Conservation (phyloP, 2,113 vertebrate species). For the Ascaphus truei region DNA sequence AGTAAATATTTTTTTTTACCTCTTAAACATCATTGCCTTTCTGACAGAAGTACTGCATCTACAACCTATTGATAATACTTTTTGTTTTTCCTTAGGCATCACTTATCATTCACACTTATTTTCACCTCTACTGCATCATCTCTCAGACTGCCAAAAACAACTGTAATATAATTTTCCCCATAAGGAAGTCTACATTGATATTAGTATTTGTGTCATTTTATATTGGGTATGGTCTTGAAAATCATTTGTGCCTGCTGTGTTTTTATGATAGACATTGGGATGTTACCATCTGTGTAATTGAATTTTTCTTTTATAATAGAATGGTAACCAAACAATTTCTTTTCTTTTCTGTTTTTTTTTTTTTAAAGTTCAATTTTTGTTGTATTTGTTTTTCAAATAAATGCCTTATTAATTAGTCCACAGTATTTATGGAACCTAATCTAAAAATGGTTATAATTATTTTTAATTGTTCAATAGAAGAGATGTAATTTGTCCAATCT, state of each 20-base stretch:
- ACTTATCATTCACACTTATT: not conserved
- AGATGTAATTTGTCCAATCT: too few species aligned
- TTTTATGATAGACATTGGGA: constrained; percentile 75
- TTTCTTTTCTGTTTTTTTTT: constrained; percentile 14
- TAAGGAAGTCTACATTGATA: constrained; percentile 77
- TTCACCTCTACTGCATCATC: not conserved
- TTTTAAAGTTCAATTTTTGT: constrained; percentile 12
- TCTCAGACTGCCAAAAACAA: constrained; percentile 52
- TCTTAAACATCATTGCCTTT: too few species aligned
- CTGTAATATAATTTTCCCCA: constrained; percentile 68
- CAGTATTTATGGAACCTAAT: too few species aligned
- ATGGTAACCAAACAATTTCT: not conserved
- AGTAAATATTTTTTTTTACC: too few species aligned
- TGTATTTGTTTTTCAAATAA: too few species aligned
- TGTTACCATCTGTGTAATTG: constrained; percentile 79
- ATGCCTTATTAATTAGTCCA: too few species aligned
- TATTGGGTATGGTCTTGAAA: constrained; percentile 66
- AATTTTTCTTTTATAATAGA: constrained; percentile 73
- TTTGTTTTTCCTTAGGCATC: not conserved
- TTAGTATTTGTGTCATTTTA: constrained; percentile 79
- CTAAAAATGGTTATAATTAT: too few species aligned
- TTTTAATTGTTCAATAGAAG: too few species aligned
- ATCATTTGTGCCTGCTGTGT: constrained; percentile 78
- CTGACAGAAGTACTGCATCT: too few species aligned
- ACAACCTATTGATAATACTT: not conserved